These are phyloP conservation scores for Gyrodactylus bullatarudis DNA, from an alignment of 1,140 invertebrate species.

Conservation along the genomic window DNA sequence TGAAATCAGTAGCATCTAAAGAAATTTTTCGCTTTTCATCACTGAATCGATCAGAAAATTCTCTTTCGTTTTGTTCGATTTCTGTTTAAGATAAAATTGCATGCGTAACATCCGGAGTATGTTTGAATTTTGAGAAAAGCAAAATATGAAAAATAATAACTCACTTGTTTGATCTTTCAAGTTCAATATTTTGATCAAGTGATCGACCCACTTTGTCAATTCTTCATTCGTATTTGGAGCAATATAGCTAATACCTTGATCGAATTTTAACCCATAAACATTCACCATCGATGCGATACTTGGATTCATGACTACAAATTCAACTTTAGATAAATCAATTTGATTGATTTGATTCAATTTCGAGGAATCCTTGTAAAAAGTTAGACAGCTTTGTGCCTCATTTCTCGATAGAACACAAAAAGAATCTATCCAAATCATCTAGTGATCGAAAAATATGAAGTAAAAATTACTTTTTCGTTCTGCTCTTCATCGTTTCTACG, in stretches of 20 bases:
- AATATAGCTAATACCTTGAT: neutral
- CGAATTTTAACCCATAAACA: neutral
- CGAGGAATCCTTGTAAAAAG: neutral
- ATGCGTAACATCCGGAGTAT: too few species aligned
- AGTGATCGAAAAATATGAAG: neutral
- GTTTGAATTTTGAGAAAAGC: too few species aligned
- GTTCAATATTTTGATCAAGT: neutral
- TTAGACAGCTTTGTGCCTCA: neutral
- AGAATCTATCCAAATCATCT: neutral
- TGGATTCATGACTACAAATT: neutral
- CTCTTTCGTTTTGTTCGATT: too few species aligned
- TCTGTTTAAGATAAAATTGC: too few species aligned
- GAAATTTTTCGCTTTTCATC: too few species aligned
- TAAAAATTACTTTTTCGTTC: neutral
- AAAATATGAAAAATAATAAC: too few species aligned
- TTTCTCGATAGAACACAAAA: neutral
- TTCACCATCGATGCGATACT: neutral
- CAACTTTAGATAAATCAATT: neutral
- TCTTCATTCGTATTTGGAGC: neutral
- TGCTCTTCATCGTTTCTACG: neutral
- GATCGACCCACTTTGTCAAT: neutral
- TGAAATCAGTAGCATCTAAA: too few species aligned
- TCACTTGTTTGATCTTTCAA: neutral
- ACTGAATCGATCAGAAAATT: too few species aligned
- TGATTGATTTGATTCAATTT: neutral